Percentiles rank a stretch among this genome's conserved stretches.
Evolutionary conservation across 2,888 invertebrate species (phyloP).

Genomic region (Ormyrus nitidulus): DNA sequence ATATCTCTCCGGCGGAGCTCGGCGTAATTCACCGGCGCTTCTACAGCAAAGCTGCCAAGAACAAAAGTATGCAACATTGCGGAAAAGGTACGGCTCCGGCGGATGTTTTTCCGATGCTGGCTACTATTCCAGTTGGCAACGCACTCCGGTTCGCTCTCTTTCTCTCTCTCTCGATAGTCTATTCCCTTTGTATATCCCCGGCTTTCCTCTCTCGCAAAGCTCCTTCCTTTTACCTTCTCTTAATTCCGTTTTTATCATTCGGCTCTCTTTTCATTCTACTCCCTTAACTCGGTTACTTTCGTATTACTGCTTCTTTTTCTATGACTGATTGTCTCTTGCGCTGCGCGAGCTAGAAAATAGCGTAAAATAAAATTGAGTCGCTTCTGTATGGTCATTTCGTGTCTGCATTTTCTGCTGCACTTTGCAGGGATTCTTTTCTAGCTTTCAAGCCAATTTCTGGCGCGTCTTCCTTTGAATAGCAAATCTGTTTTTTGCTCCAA

Average conservation of each 20-base stretch:
- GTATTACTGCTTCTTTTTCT: slow-evolving; percentile 8
- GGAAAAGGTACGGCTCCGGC: not conserved
- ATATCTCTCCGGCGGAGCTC: not conserved
- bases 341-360: not conserved
- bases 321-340: slow-evolving; percentile 25
- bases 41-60: slow-evolving; percentile 35
- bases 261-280: not conserved
- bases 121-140: slow-evolving; percentile 24
- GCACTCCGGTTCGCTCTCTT: not conserved
- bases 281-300: slow-evolving; percentile 24
- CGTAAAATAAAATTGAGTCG: slow-evolving; percentile 20
- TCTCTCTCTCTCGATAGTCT: slow-evolving; percentile 7
- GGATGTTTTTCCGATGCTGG: slow-evolving; percentile 25
- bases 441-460: slow-evolving; percentile 24
- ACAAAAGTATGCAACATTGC: slow-evolving; percentile 13
- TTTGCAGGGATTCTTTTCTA: slow-evolving; percentile 17
- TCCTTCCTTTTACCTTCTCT: not conserved
- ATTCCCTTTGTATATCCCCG: slow-evolving; percentile 27
- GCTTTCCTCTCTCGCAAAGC: too few species aligned
- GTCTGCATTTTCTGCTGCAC: slow-evolving; percentile 30
- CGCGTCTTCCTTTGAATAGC: slow-evolving; percentile 27
- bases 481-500: slow-evolving; percentile 34
- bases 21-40: not conserved
- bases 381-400: slow-evolving; percentile 20
- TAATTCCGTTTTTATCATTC: not conserved